These are phyloP conservation scores for Perca flavescens DNA, from an alignment of 2,113 vertebrate genomes.

Conservation along the genomic window DNA sequence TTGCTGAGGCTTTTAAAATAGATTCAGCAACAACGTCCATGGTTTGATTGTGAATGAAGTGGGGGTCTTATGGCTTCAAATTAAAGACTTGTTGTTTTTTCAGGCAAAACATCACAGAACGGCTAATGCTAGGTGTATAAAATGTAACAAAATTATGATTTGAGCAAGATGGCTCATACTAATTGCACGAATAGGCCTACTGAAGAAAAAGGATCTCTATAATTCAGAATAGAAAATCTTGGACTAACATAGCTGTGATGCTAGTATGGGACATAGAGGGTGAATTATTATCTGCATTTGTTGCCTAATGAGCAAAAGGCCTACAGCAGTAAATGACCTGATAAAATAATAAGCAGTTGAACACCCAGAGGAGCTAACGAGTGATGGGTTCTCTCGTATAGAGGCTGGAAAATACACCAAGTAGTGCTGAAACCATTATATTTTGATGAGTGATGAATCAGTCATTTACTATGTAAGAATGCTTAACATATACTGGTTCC, in stretches of 20 bases:
- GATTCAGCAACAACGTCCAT: slow-evolving; percentile 51
- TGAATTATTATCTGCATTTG: slow-evolving; percentile 35
- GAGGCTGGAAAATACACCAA: slow-evolving; percentile 20
- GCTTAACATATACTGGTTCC: not conserved
- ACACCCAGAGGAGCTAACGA: slow-evolving; percentile 28
- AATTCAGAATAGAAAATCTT: not conserved
- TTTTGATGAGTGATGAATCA: slow-evolving; percentile 1
- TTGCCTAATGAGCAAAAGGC: slow-evolving; percentile 44
- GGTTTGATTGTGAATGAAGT: slow-evolving; percentile 66
- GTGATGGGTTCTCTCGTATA: not conserved
- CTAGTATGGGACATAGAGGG: not conserved
- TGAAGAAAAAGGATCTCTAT: not conserved
- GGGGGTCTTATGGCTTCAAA: slow-evolving; percentile 36
- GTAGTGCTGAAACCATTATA: not conserved
- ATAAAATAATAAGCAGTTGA: slow-evolving; percentile 47
- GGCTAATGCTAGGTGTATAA: slow-evolving; percentile 9
- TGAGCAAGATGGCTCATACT: not conserved
- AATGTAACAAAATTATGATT: not conserved
- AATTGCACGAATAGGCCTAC: not conserved
- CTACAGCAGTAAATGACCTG: slow-evolving; percentile 45
- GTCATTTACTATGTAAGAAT: not conserved
- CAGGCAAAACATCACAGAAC: slow-evolving; percentile 14
- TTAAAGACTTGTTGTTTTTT: slow-evolving; percentile 57
- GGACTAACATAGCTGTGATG: not conserved
- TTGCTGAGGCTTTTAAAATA: slow-evolving; percentile 62